These are phyloP conservation scores for Tympanuchus pallidicinctus DNA, from an alignment of 2,113 vertebrate genomes.

Conservation along the genomic window DNA sequence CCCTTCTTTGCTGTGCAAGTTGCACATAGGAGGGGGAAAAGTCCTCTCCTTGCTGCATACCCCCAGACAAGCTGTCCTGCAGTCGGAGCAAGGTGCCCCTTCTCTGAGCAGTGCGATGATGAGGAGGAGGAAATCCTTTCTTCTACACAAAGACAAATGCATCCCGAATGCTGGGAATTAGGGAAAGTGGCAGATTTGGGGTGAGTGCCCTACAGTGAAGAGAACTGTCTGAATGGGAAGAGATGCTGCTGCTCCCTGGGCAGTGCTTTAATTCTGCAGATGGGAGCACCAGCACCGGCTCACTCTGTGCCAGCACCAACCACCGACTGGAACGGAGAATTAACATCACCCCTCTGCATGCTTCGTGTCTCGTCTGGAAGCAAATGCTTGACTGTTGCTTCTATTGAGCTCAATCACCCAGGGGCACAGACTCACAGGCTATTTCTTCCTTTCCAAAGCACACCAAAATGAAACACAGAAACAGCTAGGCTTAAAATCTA, in stretches of 20 bases:
- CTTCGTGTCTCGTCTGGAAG: background rate
- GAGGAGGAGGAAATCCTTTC: background rate
- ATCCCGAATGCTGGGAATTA: background rate
- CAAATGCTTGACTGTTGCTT: background rate
- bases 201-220: background rate
- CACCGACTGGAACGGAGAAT: background rate
- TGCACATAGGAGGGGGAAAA: background rate
- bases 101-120: background rate
- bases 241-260: background rate
- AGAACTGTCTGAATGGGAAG: background rate
- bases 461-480: background rate
- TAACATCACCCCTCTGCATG: background rate
- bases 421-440: background rate
- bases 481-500: conserved; percentile 31
- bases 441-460: background rate
- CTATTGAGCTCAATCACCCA: background rate
- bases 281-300: background rate
- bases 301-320: background rate
- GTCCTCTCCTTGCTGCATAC: background rate
- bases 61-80: background rate
- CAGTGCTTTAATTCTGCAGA: background rate
- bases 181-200: background rate
- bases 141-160: background rate
- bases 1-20: background rate
- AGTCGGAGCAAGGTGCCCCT: background rate